Evolutionary conservation across 2,888 invertebrate species (phyloP), one percentile per base, ranked within the genome.

Genomic region (Spilarctia lutea): DNA sequence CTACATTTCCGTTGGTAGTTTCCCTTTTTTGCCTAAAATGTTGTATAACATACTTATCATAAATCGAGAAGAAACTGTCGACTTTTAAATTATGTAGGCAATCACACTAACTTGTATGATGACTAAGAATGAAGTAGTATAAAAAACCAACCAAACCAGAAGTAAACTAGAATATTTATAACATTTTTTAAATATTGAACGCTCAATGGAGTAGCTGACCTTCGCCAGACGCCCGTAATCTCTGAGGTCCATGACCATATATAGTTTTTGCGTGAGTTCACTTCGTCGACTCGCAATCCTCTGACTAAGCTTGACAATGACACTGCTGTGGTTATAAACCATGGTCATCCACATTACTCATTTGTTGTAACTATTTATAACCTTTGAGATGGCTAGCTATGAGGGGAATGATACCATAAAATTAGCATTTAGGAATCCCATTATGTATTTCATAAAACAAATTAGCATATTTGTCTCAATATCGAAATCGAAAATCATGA

Each of bases 211-310:
- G 87, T 80, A 68, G 91, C 86, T 88, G 85, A 84, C 93, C 94
- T 93, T 93, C 93, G 87, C 83, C 75, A 75, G 76, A 81, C 79
- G 78, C 75, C 86, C 83, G 85, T 83, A 86, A 86, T 82, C 83
- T 81, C 81, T 80, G 86, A 91, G 92, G 91, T 93, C 86, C 85
- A 87, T 85, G 89, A 88, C 93, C 93, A 91, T 91, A 88, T 88
- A 91, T 83, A 89, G 90, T 83, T 87, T 88, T 88, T 87, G 89
- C 84, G 78, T 80, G 81, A 83, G 80, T 85, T 83, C 81, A 83
- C 83, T 87, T 88, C 84, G 79, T 77, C 83, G 84, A 89, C 86
- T 81, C 80, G 77, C 82, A 83, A 85, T 86, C 84, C 81, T 72
- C 79, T 73, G 83, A 83, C 85, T 82, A 80, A 77, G 80, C 79